These are phyloP conservation scores for Scyliorhinus canicula DNA, from an alignment of 2,797 vertebrate species.

Conservation along the genomic window DNA sequence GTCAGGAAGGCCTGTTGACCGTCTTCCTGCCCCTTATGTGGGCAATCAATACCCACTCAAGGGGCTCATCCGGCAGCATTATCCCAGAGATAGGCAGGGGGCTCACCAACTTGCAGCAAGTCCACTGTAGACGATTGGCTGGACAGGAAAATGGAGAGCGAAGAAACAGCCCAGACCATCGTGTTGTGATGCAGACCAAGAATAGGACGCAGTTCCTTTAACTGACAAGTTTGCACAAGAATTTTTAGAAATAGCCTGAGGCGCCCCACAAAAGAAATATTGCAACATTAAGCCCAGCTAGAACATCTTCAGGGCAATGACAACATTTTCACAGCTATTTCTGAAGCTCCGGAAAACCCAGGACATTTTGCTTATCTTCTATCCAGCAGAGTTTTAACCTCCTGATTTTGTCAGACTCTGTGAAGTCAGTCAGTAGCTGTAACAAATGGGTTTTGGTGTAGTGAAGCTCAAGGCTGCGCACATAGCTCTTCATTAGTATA, in stretches of 20 bases:
- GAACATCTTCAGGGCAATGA: neutral
- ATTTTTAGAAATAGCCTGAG: neutral
- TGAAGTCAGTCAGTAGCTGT: constrained; percentile 24
- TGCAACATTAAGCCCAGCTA: constrained; percentile 5
- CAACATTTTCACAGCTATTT: neutral
- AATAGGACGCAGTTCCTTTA: neutral
- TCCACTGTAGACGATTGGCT: neutral
- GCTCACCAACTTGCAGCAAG: neutral
- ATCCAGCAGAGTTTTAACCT: constrained; percentile 23
- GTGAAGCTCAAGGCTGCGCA: neutral
- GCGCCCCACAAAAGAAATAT: neutral
- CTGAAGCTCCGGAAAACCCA: constrained; percentile 10
- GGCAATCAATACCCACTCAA: too few species aligned
- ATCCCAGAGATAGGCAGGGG: too few species aligned
- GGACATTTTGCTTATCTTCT: neutral
- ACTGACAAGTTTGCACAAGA: neutral
- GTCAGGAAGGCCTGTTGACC: too few species aligned
- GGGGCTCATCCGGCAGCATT: too few species aligned
- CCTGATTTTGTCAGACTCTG: neutral
- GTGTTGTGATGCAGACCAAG: neutral
- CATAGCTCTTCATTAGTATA: neutral
- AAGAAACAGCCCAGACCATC: neutral
- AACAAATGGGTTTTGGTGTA: neutral
- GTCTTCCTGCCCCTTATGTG: too few species aligned
- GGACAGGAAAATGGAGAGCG: neutral